A percentile compares a stretch with the other conserved stretches of the same genome.
phyloP scores from a whole-genome alignment of 2,888 invertebrate genomes.

The Cheilosia variabilis region DNA sequence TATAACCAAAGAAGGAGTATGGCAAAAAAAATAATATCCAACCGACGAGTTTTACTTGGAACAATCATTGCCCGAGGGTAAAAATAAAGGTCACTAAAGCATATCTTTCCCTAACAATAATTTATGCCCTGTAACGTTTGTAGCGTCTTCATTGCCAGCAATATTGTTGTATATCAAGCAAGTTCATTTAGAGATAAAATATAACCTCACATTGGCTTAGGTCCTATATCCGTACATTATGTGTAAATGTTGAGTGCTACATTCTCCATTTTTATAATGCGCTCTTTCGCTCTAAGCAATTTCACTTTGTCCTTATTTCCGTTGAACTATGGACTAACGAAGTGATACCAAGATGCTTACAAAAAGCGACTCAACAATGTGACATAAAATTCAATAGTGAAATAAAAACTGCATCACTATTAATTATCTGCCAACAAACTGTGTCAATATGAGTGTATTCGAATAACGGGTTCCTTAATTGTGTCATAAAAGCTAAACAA shows the following conservation, averaged over 20 bases:
- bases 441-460: neutral
- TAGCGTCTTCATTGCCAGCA: neutral
- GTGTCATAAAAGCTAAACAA: neutral
- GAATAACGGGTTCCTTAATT: neutral
- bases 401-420: neutral
- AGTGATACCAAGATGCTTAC: neutral
- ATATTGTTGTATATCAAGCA: neutral
- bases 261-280: neutral
- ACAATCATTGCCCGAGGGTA: too few relatives aligned
- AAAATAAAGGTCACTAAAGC: neutral
- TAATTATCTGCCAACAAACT: too few relatives aligned
- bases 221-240: neutral
- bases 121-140: neutral
- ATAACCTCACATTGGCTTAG: neutral
- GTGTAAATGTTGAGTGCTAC: neutral
- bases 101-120: neutral
- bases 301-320: neutral
- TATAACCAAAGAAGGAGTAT: too few relatives aligned
- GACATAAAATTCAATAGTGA: too few relatives aligned
- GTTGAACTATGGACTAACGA: neutral
- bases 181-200: neutral
- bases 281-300: neutral
- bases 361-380: neutral
- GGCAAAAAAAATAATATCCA: too few relatives aligned
- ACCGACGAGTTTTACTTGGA: too few relatives aligned